Conservation (phyloP, 2,797 vertebrate genomes). For the Onychomys leucogaster region DNA sequence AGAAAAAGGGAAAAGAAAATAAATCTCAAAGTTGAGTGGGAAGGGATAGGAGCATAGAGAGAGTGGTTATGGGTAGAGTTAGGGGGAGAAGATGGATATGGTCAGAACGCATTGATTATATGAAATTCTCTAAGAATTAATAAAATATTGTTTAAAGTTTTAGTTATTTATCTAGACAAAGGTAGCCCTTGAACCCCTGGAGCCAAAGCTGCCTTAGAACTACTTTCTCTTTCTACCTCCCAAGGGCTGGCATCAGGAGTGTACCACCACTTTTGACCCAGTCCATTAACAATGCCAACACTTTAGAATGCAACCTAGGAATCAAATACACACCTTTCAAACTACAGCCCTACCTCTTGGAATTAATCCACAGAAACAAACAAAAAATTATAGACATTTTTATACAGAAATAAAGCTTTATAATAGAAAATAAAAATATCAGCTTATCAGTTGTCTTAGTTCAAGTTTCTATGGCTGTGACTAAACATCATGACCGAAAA, state of each 20-base stretch:
- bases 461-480: neutral
- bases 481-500: neutral
- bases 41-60: no score
- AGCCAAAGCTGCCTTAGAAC: no score
- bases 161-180: neutral
- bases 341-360: neutral
- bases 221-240: neutral
- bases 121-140: neutral
- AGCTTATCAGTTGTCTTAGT: no score
- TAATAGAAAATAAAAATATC: constrained; percentile 9
- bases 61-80: neutral
- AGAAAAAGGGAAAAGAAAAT: neutral
- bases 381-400: neutral
- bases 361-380: constrained; percentile 42
- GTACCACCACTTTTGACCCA: neutral
- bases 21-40: neutral
- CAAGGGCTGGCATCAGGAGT: neutral
- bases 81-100: neutral
- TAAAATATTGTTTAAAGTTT: neutral
- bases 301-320: constrained; percentile 20
- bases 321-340: constrained; percentile 36
- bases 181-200: neutral
- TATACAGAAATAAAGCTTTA: neutral
- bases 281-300: neutral
- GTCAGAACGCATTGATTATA: neutral